Conservation (phyloP, 2,797 vertebrate species). For the Macroramphosus scolopax region DNA sequence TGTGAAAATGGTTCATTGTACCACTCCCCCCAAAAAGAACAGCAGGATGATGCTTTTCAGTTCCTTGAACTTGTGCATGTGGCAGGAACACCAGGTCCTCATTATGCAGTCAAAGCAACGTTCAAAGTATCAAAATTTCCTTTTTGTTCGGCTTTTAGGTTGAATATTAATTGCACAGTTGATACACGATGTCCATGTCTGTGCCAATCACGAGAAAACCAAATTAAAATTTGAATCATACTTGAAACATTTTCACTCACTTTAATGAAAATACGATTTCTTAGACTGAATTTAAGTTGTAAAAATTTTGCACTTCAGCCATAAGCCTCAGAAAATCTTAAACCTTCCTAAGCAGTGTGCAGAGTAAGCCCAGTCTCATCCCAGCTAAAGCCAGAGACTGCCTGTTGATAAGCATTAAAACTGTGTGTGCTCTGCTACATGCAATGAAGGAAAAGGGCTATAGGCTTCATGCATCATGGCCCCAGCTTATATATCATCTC, state of each 20-base stretch:
- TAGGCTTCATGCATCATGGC: conserved; percentile 50
- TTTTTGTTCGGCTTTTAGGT: no score
- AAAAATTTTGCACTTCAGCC: conserved; percentile 39
- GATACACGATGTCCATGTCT: no score
- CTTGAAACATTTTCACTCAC: neutral
- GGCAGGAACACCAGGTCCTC: no score
- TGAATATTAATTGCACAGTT: no score
- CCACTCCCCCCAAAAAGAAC: no score
- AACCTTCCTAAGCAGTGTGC: conserved; percentile 39
- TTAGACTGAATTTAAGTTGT: conserved; percentile 18
- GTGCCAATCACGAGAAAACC: no score
- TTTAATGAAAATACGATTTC: conserved; percentile 18
- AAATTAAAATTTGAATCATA: no score
- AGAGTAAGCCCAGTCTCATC: conserved; percentile 36
- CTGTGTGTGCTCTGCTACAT: conserved; percentile 35
- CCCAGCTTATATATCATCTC: conserved; percentile 38
- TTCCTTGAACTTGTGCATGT: no score
- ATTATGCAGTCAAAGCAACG: no score
- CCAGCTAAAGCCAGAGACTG: conserved; percentile 33
- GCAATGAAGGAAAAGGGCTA: conserved; percentile 47
- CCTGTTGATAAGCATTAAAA: conserved; percentile 56
- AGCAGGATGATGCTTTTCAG: no score
- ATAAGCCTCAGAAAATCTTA: conserved; percentile 36
- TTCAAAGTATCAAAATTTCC: no score
- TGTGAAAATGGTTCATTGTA: no score